phyloP scores from a whole-genome alignment of 2,113 vertebrate genomes.

The Anser brachyrhynchus region DNA sequence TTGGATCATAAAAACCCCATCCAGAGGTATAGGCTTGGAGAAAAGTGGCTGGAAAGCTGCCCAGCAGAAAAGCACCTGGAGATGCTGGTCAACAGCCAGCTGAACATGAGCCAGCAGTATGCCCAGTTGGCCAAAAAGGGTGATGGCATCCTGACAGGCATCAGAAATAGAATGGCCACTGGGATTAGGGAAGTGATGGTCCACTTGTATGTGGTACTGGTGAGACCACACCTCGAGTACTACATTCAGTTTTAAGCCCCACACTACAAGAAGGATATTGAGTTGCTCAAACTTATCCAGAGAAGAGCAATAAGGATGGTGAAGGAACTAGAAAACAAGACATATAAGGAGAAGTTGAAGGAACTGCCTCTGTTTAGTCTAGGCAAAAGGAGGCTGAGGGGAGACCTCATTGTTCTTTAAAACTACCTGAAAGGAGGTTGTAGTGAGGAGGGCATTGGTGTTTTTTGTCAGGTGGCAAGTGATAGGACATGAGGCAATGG shows the following conservation, averaged over 20 bases:
- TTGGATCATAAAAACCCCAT: not conserved
- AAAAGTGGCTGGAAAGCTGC: not conserved
- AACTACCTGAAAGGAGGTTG: not conserved
- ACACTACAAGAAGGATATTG: too few relatives aligned
- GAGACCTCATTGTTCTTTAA: not conserved
- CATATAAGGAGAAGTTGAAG: too few relatives aligned
- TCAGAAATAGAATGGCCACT: not conserved
- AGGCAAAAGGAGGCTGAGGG: not conserved
- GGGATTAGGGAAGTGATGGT: not conserved
- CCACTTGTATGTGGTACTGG: not conserved
- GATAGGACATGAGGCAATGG: not conserved
- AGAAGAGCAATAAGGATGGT: too few relatives aligned
- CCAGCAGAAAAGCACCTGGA: not conserved
- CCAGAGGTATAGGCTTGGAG: not conserved
- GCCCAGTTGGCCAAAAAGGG: not conserved
- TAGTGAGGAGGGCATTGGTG: not conserved
- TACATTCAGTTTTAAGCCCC: too few relatives aligned
- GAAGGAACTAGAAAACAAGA: too few relatives aligned
- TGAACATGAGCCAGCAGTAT: not conserved
- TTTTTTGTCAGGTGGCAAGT: not conserved
- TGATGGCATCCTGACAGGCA: not conserved
- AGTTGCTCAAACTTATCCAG: too few relatives aligned
- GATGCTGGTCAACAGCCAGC: not conserved
- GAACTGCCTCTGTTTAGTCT: too few relatives aligned
- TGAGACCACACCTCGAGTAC: too few relatives aligned